Evolutionary conservation across 2,113 vertebrate species (phyloP), one percentile per base, ranked within the genome.

Genomic region (Cercocebus atys): DNA sequence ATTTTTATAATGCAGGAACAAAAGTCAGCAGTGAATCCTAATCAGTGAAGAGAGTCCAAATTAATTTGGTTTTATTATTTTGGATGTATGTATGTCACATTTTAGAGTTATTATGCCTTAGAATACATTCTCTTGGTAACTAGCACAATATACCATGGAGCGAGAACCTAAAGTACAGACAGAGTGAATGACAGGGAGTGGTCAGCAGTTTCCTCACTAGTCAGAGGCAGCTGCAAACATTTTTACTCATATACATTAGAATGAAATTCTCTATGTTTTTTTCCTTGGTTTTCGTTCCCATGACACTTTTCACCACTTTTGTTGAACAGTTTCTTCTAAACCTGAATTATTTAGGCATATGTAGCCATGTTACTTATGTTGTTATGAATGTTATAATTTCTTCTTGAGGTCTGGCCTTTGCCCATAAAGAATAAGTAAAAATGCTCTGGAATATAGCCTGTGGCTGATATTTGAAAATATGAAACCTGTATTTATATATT

Each of bases 401-500:
- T 90, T 87, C 45, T 50, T 94, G 13, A 68, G 79, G 25, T 83
- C 59, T 95, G 38, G 50, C 38, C 79, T 92, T 93, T 97, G 57
- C 47, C 7, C 57, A 90, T 64, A 79, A 88, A 82, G 35, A 86
- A 38, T 72, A 90, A 47, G 61, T 68, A 64, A 68, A 68, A 87
- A 82, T 90, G 32, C 57, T 85, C 25, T 85, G 4, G 78, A 80
- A 61, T 88, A 87, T 32, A 91, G 68, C 22, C 47, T 47, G 1
- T 80, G 47, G 18, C 22, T 43, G 50, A 22, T 73, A 70, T 87
- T 88, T 87, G 47, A 90, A 75, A 93, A 57, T 47, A 90, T 72
- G n/a, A 32, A 88, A n/a, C 8, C 30, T 38, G 0, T 90, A 59
- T 64, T 95, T 64, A 64, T 64, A 10, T 89, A 68, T 52, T 93